Evolutionary conservation across 2,888 invertebrate genomes (phyloP), one percentile per base, ranked within the genome.

Genomic region (Diloba caeruleocephala): DNA sequence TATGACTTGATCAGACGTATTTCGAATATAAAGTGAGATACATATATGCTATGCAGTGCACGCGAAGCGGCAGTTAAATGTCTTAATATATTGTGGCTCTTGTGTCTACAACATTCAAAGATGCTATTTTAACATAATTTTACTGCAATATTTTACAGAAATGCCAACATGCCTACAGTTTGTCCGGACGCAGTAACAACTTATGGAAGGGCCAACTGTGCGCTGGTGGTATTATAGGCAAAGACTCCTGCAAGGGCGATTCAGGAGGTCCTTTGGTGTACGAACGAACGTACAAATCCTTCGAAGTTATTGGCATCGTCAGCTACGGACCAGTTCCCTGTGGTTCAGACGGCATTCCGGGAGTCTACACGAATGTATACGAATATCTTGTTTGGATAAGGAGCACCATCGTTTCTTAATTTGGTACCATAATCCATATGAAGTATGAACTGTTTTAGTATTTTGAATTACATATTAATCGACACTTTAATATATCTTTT

Each of bases 201-300:
- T 23, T 63, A 21, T 48, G 62, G 58, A 23, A 33, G 0, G 38
- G 25, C 0, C 66, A 66, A 13, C 1, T 66, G 1, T 66, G 66
- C 25, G 66, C 66, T 4, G 62, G 66, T 13, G 66, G 66, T 1
- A 9, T 29, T 3, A 13, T 12, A 0, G 66, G 62, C 5, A 48
- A 66, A 28, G 66, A 66, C 76, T 94, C 95, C 0, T 96, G 96
- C 73, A 81, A 88, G 19, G 95, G 95, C 0, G 96, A 96, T 69
- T 95, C 95, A 32, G 96, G 96, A 0, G 96, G 96, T 0, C 95
- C 96, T 0, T 85, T 96, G 6, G 95, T 95, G 92, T 81, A 79
- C 12, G 76, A 85, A n/a, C n/a, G 5, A 78, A 78, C 23, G 71
- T 58, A 5, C 66, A 71, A 7, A 63, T 37, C 0, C n/a, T 78